phyloP scores from a whole-genome alignment of 2,113 vertebrate genomes.

The Python bivittatus region DNA sequence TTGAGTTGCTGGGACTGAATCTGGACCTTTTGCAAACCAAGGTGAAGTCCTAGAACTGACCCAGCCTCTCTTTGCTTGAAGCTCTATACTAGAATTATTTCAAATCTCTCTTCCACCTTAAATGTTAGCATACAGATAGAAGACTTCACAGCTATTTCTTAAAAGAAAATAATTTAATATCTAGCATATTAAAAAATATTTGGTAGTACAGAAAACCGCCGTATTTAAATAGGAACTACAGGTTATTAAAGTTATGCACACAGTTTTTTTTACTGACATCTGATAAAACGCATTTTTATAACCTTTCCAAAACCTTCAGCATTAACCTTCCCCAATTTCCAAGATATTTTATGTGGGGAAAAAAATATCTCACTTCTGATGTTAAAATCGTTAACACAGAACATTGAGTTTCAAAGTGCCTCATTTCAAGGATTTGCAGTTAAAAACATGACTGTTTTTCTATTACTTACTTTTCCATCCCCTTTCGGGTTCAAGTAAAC shows the following conservation, averaged over 20 bases:
- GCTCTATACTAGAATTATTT: neutral
- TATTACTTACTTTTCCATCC: conserved; percentile 93
- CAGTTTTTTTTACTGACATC: neutral
- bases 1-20: neutral
- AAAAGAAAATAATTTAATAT: neutral
- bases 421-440: neutral
- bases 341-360: neutral
- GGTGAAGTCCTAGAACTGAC: neutral
- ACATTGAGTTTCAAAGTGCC: no score
- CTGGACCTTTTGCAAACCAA: neutral
- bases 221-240: neutral
- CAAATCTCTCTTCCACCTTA: neutral
- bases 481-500: conserved; percentile 99
- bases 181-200: neutral
- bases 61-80: neutral
- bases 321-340: neutral
- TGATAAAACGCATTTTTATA: neutral
- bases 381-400: neutral
- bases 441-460: neutral
- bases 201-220: neutral
- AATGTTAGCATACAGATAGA: neutral
- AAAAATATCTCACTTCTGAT: neutral
- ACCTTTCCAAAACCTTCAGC: neutral
- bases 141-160: neutral
- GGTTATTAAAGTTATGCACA: neutral